A percentile compares a stretch with the other conserved stretches of the same genome.
Evolutionary conservation across 1,140 invertebrate species (phyloP).

Genomic region (Lithobius niger): DNA sequence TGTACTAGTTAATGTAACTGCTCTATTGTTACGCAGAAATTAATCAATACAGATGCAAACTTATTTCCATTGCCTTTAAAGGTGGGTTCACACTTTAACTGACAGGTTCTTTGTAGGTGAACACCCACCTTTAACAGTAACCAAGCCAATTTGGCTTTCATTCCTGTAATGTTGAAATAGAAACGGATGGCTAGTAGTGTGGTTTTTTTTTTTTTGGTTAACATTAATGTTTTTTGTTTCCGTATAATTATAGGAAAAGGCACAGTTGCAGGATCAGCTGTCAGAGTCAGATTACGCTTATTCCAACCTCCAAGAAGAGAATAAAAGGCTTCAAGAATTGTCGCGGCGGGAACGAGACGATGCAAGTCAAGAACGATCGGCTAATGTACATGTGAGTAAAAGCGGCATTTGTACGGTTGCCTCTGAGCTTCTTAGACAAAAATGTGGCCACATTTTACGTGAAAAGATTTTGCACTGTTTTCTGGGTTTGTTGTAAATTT

Average conservation of each 20-base stretch:
- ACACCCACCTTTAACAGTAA: too few species aligned
- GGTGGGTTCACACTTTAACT: too few species aligned
- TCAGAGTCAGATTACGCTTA: slow-evolving; percentile 42
- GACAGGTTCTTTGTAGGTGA: too few species aligned
- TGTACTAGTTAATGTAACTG: too few species aligned
- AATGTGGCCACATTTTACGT: too few species aligned
- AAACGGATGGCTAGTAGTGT: neutral
- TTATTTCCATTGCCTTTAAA: too few species aligned
- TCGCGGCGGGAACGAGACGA: slow-evolving; percentile 42
- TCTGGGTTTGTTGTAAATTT: too few species aligned
- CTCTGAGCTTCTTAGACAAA: too few species aligned
- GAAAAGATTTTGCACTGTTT: neutral
- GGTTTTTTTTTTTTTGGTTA: neutral
- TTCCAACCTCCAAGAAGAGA: slow-evolving; percentile 39
- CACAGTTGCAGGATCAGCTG: slow-evolving; percentile 36
- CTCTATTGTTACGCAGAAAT: too few species aligned
- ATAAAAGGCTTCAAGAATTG: slow-evolving; percentile 39
- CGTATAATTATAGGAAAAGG: slow-evolving; percentile 31
- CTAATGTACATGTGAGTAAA: slow-evolving; percentile 26
- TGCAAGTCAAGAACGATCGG: slow-evolving; percentile 29
- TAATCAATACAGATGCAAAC: too few species aligned
- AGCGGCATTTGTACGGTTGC: too few species aligned
- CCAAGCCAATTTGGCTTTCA: too few species aligned
- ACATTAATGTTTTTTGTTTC: neutral
- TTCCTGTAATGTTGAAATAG: neutral